Base-by-base conservation (phyloP, 2,888 invertebrate species). In the Ectobius pallidus region DNA sequence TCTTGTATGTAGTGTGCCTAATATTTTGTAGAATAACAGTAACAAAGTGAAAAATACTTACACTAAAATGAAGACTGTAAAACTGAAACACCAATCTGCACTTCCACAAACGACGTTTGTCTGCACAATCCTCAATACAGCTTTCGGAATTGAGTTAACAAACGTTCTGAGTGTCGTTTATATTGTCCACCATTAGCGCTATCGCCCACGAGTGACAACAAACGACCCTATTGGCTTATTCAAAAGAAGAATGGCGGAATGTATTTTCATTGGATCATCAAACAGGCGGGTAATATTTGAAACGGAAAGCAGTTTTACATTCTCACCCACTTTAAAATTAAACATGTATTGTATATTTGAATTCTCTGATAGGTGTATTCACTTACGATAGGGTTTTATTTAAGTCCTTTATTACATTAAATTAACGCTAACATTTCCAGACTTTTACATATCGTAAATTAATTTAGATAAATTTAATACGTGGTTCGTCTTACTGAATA, bases 141-240 rank as follows among this genome's bases (percentile, higher is more conserved):
- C 25, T 22, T 20, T 55, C 22, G 4, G 27, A 2, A 55, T 25
- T 3, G 25, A 27, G 27, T 2, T 11, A 20, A 22, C 25, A 7
- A 27, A 55, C 55, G 55, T 11, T 27, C 22, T 11, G 14, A n/a
- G n/a, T 14, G 11, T 25, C 55, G 55, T 55, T 55, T 55, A 55
- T 55, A 55, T 55, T 27, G 55, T 55, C 55, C 27, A 55, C 55
- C 55, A 55, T 55, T 58, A 58, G 32, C 1, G 14, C 27, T 25
- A n/a, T 58, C 58, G n/a, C 58, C 58, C 58, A 30, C 58, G n/a
- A 18, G 18, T 2, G 30, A 58, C 16, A 58, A 55, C 27, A 55
- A 58, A 58, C n/a, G 3, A 27, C n/a, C 30, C 30, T 30, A 58
- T 58, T 58, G 58, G 58, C 30, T 6, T 1, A 58, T 58, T 58